These are phyloP conservation scores for Ophonus ardosiacus DNA, from an alignment of 2,888 invertebrate genomes.

Conservation along the genomic window DNA sequence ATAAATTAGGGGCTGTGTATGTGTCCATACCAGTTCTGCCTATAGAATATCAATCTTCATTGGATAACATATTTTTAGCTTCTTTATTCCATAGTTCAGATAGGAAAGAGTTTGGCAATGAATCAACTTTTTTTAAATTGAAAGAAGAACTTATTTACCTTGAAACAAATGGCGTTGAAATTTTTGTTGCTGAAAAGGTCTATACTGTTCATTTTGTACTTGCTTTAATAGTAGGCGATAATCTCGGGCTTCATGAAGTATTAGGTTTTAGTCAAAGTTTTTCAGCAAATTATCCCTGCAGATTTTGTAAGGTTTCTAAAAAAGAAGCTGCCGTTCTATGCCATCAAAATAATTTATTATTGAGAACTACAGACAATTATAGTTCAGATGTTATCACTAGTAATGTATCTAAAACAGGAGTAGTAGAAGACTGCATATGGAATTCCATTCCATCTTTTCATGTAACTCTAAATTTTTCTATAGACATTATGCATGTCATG, in stretches of 20 bases:
- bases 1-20: slow-evolving; percentile 61
- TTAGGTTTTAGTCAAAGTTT: slow-evolving; percentile 66
- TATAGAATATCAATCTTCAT: slow-evolving; percentile 23
- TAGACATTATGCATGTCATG: slow-evolving; percentile 27
- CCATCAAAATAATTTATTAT: slow-evolving; percentile 27
- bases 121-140: slow-evolving; percentile 62
- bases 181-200: slow-evolving; percentile 46
- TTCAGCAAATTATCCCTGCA: slow-evolving; percentile 65
- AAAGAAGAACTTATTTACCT: slow-evolving; percentile 65
- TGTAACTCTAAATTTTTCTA: slow-evolving; percentile 27
- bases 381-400: neutral
- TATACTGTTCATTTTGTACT: slow-evolving; percentile 65
- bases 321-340: neutral
- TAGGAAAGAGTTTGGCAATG: slow-evolving; percentile 57
- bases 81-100: too few species aligned
- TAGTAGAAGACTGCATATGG: slow-evolving; percentile 54
- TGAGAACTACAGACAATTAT: slow-evolving; percentile 33
- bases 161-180: slow-evolving; percentile 64
- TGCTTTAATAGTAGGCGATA: slow-evolving; percentile 66
- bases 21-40: slow-evolving; percentile 40
- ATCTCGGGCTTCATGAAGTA: slow-evolving; percentile 66
- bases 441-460: slow-evolving; percentile 37
- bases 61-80: slow-evolving; percentile 59
- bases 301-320: slow-evolving; percentile 64
- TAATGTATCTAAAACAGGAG: slow-evolving; percentile 16